These are phyloP conservation scores for Dendrocincla fuliginosa DNA, from an alignment of 2,797 vertebrate genomes.

Conservation along the genomic window DNA sequence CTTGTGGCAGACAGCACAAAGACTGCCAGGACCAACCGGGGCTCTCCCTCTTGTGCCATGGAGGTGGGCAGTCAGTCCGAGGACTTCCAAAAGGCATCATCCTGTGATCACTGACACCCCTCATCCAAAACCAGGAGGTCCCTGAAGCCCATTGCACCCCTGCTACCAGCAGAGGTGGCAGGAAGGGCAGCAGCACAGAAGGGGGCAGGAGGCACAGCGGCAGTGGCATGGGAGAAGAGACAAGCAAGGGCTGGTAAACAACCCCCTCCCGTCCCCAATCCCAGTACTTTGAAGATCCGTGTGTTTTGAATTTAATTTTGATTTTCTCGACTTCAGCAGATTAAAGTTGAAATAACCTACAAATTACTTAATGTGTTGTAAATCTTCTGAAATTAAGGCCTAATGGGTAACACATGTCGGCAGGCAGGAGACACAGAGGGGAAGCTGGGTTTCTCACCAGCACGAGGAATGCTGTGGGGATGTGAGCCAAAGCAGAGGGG, in stretches of 20 bases:
- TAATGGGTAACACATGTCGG: constrained; percentile 87
- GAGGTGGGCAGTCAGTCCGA: background rate
- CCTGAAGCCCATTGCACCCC: background rate
- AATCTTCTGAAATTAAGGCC: constrained; percentile 85
- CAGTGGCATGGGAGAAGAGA: constrained; percentile 3
- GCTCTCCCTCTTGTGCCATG: background rate
- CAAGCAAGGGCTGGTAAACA: constrained; percentile 41
- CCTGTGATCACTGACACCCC: background rate
- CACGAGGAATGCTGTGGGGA: constrained; percentile 27
- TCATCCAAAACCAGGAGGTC: background rate
- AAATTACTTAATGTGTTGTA: constrained; percentile 91
- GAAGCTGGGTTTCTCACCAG: constrained; percentile 68
- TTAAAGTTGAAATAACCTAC: constrained; percentile 89
- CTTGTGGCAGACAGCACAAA: background rate
- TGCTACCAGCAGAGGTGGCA: background rate
- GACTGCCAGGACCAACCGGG: background rate
- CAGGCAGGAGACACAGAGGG: constrained; percentile 62
- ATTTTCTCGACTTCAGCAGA: constrained; percentile 85
- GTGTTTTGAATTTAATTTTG: constrained; percentile 85
- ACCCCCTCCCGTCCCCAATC: constrained; percentile 35
- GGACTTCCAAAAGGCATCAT: background rate
- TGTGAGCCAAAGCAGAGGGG: background rate
- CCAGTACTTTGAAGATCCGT: constrained; percentile 78
- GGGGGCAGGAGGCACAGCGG: background rate
- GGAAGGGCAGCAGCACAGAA: background rate